Base-by-base conservation (phyloP, 2,113 vertebrate genomes). In the Verasper variegatus region DNA sequence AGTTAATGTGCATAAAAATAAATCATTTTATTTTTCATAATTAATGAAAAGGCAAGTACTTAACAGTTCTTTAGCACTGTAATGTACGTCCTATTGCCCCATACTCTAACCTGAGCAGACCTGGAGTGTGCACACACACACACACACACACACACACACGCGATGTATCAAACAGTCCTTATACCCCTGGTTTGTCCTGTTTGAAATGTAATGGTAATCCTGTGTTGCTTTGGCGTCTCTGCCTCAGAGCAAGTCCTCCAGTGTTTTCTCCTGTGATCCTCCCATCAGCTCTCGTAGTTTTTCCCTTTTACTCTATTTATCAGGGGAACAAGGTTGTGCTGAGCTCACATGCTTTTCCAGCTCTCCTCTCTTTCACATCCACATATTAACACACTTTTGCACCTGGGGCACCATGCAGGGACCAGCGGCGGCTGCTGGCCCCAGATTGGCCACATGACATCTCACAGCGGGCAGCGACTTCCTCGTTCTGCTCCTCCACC, bases 281-380 rank as follows among this genome's bases (percentile, higher is more conserved):
- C 31, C 31, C 31, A 31, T 31, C 31, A 31, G 31, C 31, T 31
- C 31, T 31, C 31, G 7, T 31, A 31, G 31, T 31, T 31, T 31
- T 31, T 31, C 31, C 3, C 40, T 13, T 42, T 12, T 12, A 3
- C 40, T 13, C 40, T 3, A 12, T 77, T 64, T 49, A 81, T 75
- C 70, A 35, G 37, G 12, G 24, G 63, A 15, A 56, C 12, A 20
- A 17, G 15, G 4, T 69, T 74, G 35, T 83, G 71, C 76, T 82
- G 83, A 82, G 65, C 35, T 0, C 35, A 60, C 76, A 71, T 1
- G 8, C 65, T 65, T 67, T 42, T 27, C 9, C 66, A 62, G 11
- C 67, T 79, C 68, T 40, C 52, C 54, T 77, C 66, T 64, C 35
- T 74, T 76, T 71, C 61, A 70, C 58, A 52, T 73, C 80, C 70